Conservation (phyloP, 2,797 vertebrate genomes). For the Characodon lateralis region DNA sequence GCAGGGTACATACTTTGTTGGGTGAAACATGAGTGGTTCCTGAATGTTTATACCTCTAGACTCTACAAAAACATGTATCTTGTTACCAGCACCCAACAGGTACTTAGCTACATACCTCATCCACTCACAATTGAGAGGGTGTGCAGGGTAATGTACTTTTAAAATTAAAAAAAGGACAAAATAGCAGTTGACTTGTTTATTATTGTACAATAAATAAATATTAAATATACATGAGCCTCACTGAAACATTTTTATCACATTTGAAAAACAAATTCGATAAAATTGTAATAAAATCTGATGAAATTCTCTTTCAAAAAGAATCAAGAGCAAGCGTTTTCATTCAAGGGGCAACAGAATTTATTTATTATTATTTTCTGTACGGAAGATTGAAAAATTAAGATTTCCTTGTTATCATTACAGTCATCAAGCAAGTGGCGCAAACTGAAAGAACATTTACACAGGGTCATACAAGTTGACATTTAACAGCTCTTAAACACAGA, state of each 20-base stretch:
- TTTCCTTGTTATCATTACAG: background rate
- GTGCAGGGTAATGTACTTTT: background rate
- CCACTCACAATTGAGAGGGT: background rate
- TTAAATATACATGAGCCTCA: background rate
- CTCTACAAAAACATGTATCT: too few species aligned
- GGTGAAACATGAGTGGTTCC: too few species aligned
- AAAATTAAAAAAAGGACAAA: background rate
- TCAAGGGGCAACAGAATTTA: background rate
- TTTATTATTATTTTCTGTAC: background rate
- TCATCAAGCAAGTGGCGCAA: background rate
- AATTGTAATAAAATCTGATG: background rate
- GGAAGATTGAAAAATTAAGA: background rate
- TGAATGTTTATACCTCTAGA: too few species aligned
- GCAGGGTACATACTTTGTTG: too few species aligned
- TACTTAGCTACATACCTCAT: background rate
- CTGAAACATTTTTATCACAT: background rate
- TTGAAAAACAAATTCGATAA: background rate
- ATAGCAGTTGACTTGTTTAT: background rate
- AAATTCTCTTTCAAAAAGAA: background rate
- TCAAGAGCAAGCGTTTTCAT: background rate
- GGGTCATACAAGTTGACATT: background rate
- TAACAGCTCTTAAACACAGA: background rate
- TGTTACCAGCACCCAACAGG: background rate
- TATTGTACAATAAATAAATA: background rate
- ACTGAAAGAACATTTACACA: background rate